phyloP scores from a whole-genome alignment of 2,888 invertebrate species.

The Sisyra nigra region DNA sequence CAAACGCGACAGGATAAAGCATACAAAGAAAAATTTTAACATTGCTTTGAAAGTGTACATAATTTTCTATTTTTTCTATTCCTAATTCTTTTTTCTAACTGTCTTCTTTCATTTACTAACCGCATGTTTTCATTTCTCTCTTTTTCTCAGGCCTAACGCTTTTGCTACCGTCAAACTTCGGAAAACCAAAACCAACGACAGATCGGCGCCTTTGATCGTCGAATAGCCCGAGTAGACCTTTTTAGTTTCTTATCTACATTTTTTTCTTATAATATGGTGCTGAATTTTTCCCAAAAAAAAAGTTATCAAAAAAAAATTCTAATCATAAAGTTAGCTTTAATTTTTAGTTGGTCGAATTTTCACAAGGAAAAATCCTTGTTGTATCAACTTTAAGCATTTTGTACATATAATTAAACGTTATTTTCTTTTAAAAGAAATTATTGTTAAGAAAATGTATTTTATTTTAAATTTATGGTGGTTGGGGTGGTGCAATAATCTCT shows the following conservation, averaged over 20 bases:
- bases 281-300: background rate
- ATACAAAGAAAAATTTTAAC: constrained; percentile 7
- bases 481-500: too few relatives aligned
- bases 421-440: too few relatives aligned
- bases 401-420: too few relatives aligned
- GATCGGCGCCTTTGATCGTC: constrained; percentile 60
- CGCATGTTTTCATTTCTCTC: constrained; percentile 1
- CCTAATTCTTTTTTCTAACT: background rate
- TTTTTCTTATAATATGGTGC: background rate
- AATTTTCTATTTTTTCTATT: background rate
- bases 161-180: constrained; percentile 80
- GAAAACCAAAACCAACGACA: constrained; percentile 74
- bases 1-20: background rate
- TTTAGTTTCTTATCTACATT: background rate
- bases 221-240: constrained; percentile 22
- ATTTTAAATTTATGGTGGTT: too few relatives aligned
- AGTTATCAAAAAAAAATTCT: background rate
- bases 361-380: too few relatives aligned
- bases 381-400: too few relatives aligned
- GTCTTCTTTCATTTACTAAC: background rate
- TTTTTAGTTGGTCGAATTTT: background rate
- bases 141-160: constrained; percentile 55
- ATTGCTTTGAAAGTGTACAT: background rate
- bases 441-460: too few relatives aligned
- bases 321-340: background rate